Evolutionary conservation across 2,888 invertebrate species (phyloP).

Genomic region (Acrobasis repandana): DNA sequence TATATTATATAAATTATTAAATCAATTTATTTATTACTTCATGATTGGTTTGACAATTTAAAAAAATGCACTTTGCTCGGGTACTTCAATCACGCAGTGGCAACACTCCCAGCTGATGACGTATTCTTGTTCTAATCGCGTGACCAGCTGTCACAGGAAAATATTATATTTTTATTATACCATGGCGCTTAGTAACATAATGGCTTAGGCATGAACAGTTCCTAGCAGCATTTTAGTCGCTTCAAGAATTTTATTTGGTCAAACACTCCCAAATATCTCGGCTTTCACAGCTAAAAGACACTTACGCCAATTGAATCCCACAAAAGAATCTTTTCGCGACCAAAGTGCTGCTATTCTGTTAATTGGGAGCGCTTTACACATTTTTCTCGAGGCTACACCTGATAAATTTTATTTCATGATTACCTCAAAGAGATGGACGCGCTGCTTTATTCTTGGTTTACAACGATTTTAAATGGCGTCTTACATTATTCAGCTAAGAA

Average conservation of each 20-base stretch:
- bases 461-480: constrained; percentile 5
- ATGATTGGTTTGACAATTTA: no score
- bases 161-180: no score
- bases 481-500: constrained; percentile 8
- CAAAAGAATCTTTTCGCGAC: constrained; percentile 21
- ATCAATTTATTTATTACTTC: no score
- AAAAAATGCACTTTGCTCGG: no score
- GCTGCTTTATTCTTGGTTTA: constrained; percentile 4
- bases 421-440: constrained; percentile 7
- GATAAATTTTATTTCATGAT: constrained; percentile 15
- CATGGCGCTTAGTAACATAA: no score
- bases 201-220: no score
- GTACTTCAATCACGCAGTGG: no score
- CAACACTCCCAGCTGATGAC: no score
- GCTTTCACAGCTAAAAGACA: constrained; percentile 50
- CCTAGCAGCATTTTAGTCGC: constrained; percentile 45
- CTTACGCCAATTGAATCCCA: constrained; percentile 39
- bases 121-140: no score
- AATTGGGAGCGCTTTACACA: constrained; percentile 18
- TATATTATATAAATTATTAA: no score
- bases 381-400: constrained; percentile 14
- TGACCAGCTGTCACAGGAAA: no score
- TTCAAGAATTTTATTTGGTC: constrained; percentile 39
- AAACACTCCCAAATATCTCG: constrained; percentile 43
- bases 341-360: constrained; percentile 17